A percentile compares a stretch with the other conserved stretches of the same genome.
These are phyloP conservation scores for Orestias chungarensis DNA, from an alignment of 2,797 vertebrate species.

Conservation along the genomic window DNA sequence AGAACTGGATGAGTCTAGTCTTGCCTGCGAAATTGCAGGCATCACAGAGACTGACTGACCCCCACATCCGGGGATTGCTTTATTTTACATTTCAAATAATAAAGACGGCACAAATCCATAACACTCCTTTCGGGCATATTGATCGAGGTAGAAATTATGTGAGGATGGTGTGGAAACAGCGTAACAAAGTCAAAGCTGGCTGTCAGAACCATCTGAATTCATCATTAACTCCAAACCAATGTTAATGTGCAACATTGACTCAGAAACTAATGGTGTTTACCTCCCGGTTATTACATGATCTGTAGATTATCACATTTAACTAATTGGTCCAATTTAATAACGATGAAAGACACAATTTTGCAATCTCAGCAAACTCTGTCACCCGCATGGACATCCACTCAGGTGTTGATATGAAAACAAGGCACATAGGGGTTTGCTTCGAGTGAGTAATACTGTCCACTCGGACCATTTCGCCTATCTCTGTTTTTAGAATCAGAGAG, in stretches of 20 bases:
- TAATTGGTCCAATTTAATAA: not conserved
- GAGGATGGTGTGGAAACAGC: not conserved
- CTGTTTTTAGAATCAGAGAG: not conserved
- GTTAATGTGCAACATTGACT: not conserved
- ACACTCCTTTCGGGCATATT: not conserved
- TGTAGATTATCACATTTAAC: not conserved
- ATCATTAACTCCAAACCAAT: not conserved
- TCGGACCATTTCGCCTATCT: not conserved
- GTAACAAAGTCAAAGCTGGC: not conserved
- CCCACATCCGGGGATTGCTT: too few species aligned
- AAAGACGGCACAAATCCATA: not conserved
- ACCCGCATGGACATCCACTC: not conserved
- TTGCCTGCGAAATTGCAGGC: constrained; percentile 44
- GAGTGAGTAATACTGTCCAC: not conserved
- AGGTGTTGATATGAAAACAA: not conserved
- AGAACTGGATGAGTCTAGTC: constrained; percentile 45
- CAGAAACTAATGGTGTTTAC: not conserved
- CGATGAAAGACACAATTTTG: not conserved
- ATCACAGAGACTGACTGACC: not conserved
- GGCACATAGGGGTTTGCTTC: not conserved
- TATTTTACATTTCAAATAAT: too few species aligned
- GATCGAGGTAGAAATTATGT: not conserved
- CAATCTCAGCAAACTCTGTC: too few species aligned
- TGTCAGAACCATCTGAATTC: not conserved
- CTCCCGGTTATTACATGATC: not conserved